Conservation (phyloP, 1,140 invertebrate species). For the Pogonognathellus flavescens region DNA sequence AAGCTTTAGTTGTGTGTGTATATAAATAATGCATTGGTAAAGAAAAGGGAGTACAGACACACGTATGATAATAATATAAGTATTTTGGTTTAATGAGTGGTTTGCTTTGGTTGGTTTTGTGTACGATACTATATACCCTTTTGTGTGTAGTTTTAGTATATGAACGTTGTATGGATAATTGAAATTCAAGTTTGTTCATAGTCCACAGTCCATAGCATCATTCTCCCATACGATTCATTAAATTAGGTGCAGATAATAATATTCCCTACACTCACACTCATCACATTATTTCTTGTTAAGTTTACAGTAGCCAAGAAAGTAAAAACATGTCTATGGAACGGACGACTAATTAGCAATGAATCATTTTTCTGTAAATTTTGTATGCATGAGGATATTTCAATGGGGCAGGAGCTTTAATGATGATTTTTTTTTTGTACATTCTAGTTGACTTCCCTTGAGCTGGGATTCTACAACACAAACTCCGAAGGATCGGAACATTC, state of each 20-base stretch:
- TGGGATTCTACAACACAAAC: slow-evolving; percentile 84
- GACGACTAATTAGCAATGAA: background rate
- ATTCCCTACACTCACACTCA: no score
- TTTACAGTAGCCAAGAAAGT: no score
- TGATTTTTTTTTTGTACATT: slow-evolving; percentile 58
- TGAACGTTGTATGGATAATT: background rate
- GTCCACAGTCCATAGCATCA: slow-evolving; percentile 40
- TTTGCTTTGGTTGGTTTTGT: no score
- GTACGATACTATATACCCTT: no score
- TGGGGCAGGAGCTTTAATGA: background rate
- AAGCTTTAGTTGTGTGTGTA: background rate
- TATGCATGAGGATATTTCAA: no score
- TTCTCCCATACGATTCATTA: slow-evolving; percentile 25
- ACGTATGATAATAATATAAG: no score
- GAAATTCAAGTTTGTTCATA: slow-evolving; percentile 44
- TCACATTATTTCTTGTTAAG: no score
- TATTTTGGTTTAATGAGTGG: no score
- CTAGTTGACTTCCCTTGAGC: slow-evolving; percentile 80
- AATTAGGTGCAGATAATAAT: background rate
- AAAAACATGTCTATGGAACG: no score
- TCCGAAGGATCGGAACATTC: slow-evolving; percentile 74
- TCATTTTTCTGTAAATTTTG: background rate
- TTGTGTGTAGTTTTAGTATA: background rate
- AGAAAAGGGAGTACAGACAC: no score
- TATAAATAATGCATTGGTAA: background rate